Percentiles rank a stretch among this genome's conserved stretches.
Conservation (phyloP, 2,113 vertebrate genomes). For the Seriola rivoliana region DNA sequence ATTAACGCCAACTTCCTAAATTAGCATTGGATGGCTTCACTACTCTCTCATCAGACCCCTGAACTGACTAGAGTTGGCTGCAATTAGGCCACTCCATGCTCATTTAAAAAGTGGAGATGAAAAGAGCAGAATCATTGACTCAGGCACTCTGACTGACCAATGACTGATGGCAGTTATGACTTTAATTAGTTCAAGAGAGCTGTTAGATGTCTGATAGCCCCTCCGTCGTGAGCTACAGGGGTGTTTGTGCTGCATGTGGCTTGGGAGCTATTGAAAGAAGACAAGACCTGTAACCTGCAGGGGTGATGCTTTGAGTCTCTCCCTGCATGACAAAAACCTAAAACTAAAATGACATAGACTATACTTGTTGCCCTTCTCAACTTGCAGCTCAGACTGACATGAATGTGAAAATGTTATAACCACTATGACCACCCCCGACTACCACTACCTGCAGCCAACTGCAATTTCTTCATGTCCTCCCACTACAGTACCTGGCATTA, state of each 20-base stretch:
- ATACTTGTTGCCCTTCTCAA: background rate
- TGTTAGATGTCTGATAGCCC: background rate
- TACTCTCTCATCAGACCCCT: background rate
- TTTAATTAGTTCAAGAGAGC: conserved; percentile 17
- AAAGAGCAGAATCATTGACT: background rate
- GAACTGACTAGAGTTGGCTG: background rate
- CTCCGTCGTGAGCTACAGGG: background rate
- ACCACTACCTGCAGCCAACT: background rate
- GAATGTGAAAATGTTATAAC: background rate
- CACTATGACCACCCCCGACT: background rate
- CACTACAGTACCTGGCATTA: background rate
- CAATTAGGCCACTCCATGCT: background rate
- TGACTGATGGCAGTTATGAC: background rate
- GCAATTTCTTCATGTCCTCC: conserved; percentile 6
- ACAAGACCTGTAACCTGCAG: background rate
- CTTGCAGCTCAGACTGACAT: background rate
- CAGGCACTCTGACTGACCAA: background rate
- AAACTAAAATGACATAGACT: background rate
- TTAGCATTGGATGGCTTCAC: background rate
- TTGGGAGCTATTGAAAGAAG: background rate
- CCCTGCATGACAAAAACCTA: background rate
- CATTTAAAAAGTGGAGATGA: background rate
- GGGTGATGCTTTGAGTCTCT: background rate
- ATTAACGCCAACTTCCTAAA: background rate
- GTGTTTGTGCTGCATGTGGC: background rate